A percentile compares a stretch with the other conserved stretches of the same genome.
phyloP scores from a whole-genome alignment of 2,888 invertebrate genomes.

The Tenthredo notha region DNA sequence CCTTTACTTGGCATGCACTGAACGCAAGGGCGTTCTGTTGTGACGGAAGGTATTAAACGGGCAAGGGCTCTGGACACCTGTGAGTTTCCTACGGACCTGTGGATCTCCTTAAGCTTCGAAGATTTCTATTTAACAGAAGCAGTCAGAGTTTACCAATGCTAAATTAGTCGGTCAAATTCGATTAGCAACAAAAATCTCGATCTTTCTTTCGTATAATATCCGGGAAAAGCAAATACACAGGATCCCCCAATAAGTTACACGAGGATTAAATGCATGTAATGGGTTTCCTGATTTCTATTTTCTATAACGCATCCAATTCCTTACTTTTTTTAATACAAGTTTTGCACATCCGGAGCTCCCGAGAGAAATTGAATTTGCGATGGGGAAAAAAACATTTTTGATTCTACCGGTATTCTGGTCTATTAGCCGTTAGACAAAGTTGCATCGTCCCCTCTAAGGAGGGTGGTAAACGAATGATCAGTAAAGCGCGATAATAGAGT shows the following conservation, averaged over 20 bases:
- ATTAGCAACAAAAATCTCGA: constrained; percentile 21
- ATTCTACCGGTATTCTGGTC: constrained; percentile 15
- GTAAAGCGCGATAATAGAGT: constrained; percentile 64
- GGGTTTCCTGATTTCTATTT: neutral
- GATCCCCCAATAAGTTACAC: neutral
- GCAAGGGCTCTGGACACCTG: constrained; percentile 44
- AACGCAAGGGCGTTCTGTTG: constrained; percentile 48
- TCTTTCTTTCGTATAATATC: neutral
- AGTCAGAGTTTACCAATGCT: neutral
- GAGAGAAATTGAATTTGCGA: neutral
- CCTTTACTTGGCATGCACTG: constrained; percentile 32
- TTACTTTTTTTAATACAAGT: neutral
- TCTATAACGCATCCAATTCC: neutral
- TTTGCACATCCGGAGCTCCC: neutral
- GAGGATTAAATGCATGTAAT: neutral
- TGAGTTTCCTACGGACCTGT: constrained; percentile 22
- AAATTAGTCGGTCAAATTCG: constrained; percentile 39
- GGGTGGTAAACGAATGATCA: constrained; percentile 54
- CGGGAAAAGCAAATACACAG: neutral
- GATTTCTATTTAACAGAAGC: constrained; percentile 3
- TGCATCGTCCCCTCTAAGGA: constrained; percentile 2
- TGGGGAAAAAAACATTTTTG: constrained; percentile 12
- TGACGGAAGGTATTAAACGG: constrained; percentile 45
- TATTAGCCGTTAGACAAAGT: constrained; percentile 48
- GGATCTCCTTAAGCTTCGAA: constrained; percentile 19